Conservation (phyloP, 2,797 vertebrate genomes). For the Pantherophis alleghaniensis region DNA sequence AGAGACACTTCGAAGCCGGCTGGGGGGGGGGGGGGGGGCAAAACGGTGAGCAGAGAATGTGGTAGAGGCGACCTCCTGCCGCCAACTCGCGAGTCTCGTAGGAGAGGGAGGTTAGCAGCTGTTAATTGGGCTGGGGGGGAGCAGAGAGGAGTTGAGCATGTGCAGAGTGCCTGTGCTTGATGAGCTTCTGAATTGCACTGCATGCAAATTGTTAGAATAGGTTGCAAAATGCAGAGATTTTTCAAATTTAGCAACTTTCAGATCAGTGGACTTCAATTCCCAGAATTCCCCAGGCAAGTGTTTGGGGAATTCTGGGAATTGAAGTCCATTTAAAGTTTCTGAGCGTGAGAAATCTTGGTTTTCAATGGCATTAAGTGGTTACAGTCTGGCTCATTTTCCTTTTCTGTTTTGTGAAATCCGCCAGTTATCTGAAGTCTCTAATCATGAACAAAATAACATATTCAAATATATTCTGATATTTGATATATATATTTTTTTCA, state of each 20-base stretch:
- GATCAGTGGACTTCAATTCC: background rate
- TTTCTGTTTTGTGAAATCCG: background rate
- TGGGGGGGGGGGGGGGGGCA: too few species aligned
- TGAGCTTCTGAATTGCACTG: background rate
- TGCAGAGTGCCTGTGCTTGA: background rate
- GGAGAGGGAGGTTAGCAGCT: too few species aligned
- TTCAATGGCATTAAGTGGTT: background rate
- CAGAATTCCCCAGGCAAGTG: background rate
- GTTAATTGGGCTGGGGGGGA: background rate
- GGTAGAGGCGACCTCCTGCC: rapidly evolving
- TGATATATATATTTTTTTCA: too few species aligned
- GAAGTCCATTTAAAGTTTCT: background rate
- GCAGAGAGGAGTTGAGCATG: background rate
- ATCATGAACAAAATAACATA: background rate
- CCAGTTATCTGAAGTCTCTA: background rate
- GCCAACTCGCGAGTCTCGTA: background rate
- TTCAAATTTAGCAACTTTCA: background rate
- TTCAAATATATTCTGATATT: too few species aligned
- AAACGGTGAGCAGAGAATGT: background rate
- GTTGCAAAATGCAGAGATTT: background rate
- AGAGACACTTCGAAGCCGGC: too few species aligned
- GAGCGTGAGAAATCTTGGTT: background rate
- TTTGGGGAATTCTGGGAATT: background rate
- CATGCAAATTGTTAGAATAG: background rate
- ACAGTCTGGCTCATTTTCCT: background rate